Conservation (phyloP, 2,888 invertebrate species). For the Ametastegia equiseti region DNA sequence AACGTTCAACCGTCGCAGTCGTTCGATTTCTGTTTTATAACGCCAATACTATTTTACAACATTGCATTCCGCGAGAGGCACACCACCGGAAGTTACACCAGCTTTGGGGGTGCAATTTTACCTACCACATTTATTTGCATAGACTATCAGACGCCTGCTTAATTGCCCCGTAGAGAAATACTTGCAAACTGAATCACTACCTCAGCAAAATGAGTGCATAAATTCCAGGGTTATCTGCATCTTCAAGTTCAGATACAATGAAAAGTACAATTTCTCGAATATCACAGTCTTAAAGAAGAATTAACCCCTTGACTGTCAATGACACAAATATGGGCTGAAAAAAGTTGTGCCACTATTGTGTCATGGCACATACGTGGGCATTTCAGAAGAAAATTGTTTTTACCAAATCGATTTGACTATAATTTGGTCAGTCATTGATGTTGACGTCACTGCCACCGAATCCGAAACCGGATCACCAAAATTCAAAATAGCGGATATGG, state of each 20-base stretch:
- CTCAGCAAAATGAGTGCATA: not conserved
- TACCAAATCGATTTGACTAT: too few relatives aligned
- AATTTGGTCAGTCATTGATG: too few relatives aligned
- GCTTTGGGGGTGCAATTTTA: not conserved
- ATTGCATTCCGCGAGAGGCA: constrained; percentile 3
- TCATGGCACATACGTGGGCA: too few relatives aligned
- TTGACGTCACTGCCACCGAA: too few relatives aligned
- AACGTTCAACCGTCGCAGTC: constrained; percentile 50
- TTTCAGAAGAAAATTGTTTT: too few relatives aligned
- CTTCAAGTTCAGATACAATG: not conserved
- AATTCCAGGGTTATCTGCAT: not conserved
- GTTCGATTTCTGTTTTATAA: constrained; percentile 60
- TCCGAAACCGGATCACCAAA: too few relatives aligned
- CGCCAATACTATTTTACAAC: constrained; percentile 63
- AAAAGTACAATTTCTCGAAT: not conserved
- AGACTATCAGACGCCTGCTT: constrained; percentile 6
- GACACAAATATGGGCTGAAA: too few relatives aligned
- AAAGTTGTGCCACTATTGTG: too few relatives aligned
- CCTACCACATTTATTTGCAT: constrained; percentile 25
- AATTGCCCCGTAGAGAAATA: not conserved
- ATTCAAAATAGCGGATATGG: too few relatives aligned
- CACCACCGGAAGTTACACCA: constrained; percentile 32
- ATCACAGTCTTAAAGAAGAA: not conserved
- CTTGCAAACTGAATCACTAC: not conserved
- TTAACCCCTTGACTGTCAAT: too few relatives aligned